Conservation (phyloP, 1,140 invertebrate species). For the Proales similis region DNA sequence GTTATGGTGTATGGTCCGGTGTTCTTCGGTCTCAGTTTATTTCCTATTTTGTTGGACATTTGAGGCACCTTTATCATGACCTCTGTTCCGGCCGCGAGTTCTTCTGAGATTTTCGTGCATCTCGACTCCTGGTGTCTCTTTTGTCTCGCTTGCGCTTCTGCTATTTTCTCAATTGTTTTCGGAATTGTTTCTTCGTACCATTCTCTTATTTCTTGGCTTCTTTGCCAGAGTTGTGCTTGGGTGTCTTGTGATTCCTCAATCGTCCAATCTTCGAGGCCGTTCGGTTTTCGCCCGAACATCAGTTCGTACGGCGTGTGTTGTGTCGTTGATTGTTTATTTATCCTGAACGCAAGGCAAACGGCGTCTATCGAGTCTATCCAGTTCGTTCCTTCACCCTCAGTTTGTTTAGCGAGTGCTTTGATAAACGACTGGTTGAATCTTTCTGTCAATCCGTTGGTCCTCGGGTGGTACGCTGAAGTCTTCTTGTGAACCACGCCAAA, state of each 20-base stretch:
- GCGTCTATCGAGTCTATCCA: too few relatives aligned
- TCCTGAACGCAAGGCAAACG: not conserved
- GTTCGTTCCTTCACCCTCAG: too few relatives aligned
- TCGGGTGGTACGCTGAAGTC: conserved; percentile 13
- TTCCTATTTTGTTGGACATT: not conserved
- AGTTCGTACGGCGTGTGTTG: conserved; percentile 16
- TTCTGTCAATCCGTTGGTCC: conserved; percentile 10
- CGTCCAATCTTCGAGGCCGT: conserved; percentile 10
- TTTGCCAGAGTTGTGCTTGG: not conserved
- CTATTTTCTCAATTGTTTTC: conserved; percentile 12
- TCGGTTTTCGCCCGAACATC: conserved; percentile 12
- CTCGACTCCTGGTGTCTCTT: not conserved
- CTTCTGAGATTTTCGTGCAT: too few relatives aligned
- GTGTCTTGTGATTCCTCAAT: not conserved
- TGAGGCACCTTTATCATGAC: conserved; percentile 1
- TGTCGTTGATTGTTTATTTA: conserved; percentile 1
- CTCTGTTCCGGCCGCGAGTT: too few relatives aligned
- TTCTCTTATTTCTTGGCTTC: conserved; percentile 28
- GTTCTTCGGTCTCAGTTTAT: not conserved
- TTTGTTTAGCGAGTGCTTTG: too few relatives aligned
- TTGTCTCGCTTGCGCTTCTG: conserved; percentile 16
- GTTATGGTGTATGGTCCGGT: conserved; percentile 1
- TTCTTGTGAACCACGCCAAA: not conserved
- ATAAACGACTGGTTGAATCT: not conserved
- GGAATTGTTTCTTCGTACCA: conserved; percentile 17